Percentiles rank a stretch among this genome's conserved stretches.
These are phyloP conservation scores for Brachyopa scutellaris DNA, from an alignment of 2,888 invertebrate species.

Conservation along the genomic window DNA sequence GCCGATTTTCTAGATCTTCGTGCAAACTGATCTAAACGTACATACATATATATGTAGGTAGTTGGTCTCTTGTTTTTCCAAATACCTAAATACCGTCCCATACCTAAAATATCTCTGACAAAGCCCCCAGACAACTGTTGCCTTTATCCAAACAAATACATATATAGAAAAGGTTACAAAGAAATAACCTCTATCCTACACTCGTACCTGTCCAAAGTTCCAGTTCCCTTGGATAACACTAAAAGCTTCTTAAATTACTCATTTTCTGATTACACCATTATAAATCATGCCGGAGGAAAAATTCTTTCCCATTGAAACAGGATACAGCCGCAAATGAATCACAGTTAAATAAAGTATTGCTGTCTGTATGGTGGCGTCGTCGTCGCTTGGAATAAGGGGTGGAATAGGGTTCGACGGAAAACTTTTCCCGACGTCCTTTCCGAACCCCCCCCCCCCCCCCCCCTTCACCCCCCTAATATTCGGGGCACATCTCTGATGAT, in stretches of 20 bases:
- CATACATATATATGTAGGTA: too few relatives aligned
- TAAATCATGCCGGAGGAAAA: slow-evolving; percentile 44
- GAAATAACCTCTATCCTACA: too few relatives aligned
- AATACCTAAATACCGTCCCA: too few relatives aligned
- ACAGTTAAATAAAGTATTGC: slow-evolving; percentile 56
- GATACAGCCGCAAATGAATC: slow-evolving; percentile 61
- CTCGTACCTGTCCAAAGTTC: neutral
- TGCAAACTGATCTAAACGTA: too few relatives aligned
- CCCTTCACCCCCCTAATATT: neutral
- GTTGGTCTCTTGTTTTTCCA: too few relatives aligned
- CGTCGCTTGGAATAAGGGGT: too few relatives aligned
- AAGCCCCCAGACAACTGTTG: too few relatives aligned
- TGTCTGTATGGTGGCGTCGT: slow-evolving; percentile 14
- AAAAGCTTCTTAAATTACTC: slow-evolving; percentile 41
- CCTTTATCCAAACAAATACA: too few relatives aligned
- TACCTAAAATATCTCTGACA: too few relatives aligned
- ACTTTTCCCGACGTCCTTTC: slow-evolving; percentile 19
- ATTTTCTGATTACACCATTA: slow-evolving; percentile 56
- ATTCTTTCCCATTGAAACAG: slow-evolving; percentile 41
- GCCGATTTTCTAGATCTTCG: too few relatives aligned
- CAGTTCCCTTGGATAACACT: slow-evolving; percentile 7
- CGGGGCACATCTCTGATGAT: neutral
- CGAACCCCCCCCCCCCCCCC: neutral
- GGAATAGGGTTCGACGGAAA: slow-evolving; percentile 6
- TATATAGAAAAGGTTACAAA: too few relatives aligned